Base-by-base conservation (phyloP, 2,888 invertebrate species). In the Drosophila pullipes region DNA sequence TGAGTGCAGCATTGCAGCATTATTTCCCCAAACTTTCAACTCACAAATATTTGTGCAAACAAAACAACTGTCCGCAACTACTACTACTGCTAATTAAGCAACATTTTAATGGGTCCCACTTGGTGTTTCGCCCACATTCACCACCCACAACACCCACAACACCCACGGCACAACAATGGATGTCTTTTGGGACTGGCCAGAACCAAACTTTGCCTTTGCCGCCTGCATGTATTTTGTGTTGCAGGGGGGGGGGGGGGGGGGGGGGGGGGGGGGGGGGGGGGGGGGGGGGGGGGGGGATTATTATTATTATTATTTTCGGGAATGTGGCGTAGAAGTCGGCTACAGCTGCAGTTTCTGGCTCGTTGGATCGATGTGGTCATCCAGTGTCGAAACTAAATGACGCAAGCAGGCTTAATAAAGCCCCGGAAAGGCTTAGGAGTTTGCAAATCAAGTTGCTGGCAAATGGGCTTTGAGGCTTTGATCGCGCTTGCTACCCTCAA, bases 351-450 rank as follows among this genome's bases (percentile, higher is more conserved):
- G 47, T 72, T 65, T 69, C 62, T 65, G 66, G 60, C 52, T 55
- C 30, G 61, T 59, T 75, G 85, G 78, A n/a, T 69, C 75, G 70
- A 54, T 79, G 77, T 57, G 86, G 89, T 73, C 71, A 75, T 78
- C 72, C 81, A 81, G 78, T 81, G 86, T 81, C 76, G 82, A 75
- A 83, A 83, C 76, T 68, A 77, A 86, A 83, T 63, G n/a, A 71
- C 61, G n/a, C 76, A 78, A 85, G 78, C 88, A 73, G 82, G 79
- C 83, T 87, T 82, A 64, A 75, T 64, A 73, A 55, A 69, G 70
- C 76, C 50, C 33, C 25, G n/a, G n/a, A 18, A 13, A 47, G 18
- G 37, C 53, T 37, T 31, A 9, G 41, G 47, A 54, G 58, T 37
- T 53, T 55, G 13, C 52, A 65, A 74, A 81, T 84, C 72, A 78